Evolutionary conservation across 2,888 invertebrate genomes (phyloP).

Genomic region (Melinaea menophilus): DNA sequence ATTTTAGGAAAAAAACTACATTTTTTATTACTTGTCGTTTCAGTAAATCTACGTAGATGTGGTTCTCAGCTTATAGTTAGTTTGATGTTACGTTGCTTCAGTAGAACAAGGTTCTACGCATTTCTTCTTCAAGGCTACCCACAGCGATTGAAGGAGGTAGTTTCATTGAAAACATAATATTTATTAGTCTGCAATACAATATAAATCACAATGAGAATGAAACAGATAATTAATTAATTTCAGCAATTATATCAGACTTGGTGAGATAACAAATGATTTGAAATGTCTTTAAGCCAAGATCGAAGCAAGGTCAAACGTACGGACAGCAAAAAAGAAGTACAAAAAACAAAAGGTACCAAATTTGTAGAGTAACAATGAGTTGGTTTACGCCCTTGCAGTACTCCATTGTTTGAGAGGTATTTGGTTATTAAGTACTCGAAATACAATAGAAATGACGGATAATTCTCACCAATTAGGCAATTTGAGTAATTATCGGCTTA

Average conservation of each 20-base stretch:
- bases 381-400: slow-evolving; percentile 19
- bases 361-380: slow-evolving; percentile 5
- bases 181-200: too few species aligned
- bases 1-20: too few species aligned
- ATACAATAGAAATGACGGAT: slow-evolving; percentile 23
- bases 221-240: slow-evolving; percentile 24
- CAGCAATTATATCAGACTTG: slow-evolving; percentile 24
- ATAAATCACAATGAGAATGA: slow-evolving; percentile 11
- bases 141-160: too few species aligned
- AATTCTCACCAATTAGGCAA: slow-evolving; percentile 24
- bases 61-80: too few species aligned
- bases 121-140: too few species aligned
- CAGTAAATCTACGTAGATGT: too few species aligned
- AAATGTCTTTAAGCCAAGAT: slow-evolving; percentile 42
- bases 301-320: slow-evolving; percentile 44
- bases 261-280: slow-evolving; percentile 27
- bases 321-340: slow-evolving; percentile 25
- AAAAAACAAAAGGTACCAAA: slow-evolving; percentile 1
- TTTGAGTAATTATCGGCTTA: slow-evolving; percentile 19
- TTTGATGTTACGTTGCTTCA: too few species aligned
- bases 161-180: too few species aligned
- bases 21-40: too few species aligned
- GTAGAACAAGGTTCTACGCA: too few species aligned
- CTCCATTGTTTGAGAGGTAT: slow-evolving; percentile 23
- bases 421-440: slow-evolving; percentile 15